Conservation (phyloP, 64 coral and sea anemone species). For the Catalaphyllia jardinei region DNA sequence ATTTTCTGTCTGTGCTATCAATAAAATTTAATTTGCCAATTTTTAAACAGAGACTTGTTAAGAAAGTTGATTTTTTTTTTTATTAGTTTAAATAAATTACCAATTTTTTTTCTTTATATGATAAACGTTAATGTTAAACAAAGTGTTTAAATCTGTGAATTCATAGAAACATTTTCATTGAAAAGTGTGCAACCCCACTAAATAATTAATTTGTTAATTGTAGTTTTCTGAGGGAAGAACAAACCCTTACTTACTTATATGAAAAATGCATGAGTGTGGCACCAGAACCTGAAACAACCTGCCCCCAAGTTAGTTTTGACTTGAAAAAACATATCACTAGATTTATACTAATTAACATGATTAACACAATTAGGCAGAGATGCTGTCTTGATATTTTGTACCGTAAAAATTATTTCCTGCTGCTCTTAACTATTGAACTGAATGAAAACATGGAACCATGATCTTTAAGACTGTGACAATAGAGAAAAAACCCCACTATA, state of each 20-base stretch:
- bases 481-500: background rate
- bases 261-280: background rate
- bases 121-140: background rate
- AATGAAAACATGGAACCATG: background rate
- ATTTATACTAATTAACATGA: background rate
- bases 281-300: background rate
- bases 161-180: background rate
- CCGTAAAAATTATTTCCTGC: background rate
- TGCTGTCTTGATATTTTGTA: background rate
- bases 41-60: no score
- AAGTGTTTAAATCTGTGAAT: background rate
- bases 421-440: background rate
- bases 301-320: background rate
- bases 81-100: no score
- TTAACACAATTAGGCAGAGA: background rate
- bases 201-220: background rate
- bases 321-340: background rate
- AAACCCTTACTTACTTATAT: constrained; percentile 3
- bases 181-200: background rate
- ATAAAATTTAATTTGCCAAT: no score
- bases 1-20: no score
- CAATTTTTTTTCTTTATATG: background rate
- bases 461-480: background rate
- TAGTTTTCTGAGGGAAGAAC: constrained; percentile 5
- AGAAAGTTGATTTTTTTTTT: no score